Base-by-base conservation (phyloP, 64 coral and sea anemone species). In the Astreopora myriophthalma region DNA sequence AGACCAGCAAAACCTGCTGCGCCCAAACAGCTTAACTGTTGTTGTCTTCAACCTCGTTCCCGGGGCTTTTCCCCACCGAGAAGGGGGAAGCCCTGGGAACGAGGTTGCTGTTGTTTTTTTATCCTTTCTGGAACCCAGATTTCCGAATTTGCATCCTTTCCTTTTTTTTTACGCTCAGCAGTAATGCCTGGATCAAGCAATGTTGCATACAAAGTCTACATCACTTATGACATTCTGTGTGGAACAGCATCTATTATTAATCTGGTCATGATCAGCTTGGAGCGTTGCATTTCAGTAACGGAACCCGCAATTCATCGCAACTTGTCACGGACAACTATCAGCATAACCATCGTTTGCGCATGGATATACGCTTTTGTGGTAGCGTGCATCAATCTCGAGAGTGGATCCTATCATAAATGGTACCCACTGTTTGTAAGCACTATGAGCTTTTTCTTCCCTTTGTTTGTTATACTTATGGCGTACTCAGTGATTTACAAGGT, bases 221-320 rank as follows among this genome's bases (percentile, higher is more conserved):
- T 98, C 68, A 92, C 93, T n/a, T 92, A 95, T 32, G 96, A 98
- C 63, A 98, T 92, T 37, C 46, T 95, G 20, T 94, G 93, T 55
- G 93, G 96, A 10, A 95, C 96, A 48, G 89, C 96, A 34, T 98
- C 96, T 34, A 95, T 98, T 31, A 92, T 92, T 64, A 95, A 92
- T 72, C 93, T 98, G 35, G 96, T 93, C 33, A 95, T 90, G 68
- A 98, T 98, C 63, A 98, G 96, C 35, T 58, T 98, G 11, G 96
- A 98, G 23, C 93, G 96, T 19, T 98, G 96, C 52, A 64, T 98
- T 26, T 98, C 96, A 10, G 96, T 98, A 25, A 98, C 89, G 6
- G 17, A 81, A 52, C 96, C 96, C 36, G 89, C 96, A 12, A 89
- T 98, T 19, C 96, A 98, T 23, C 77, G 96, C 28, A 98, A 98